Conservation (phyloP, 2,888 invertebrate species). For the Drosophila affinis region DNA sequence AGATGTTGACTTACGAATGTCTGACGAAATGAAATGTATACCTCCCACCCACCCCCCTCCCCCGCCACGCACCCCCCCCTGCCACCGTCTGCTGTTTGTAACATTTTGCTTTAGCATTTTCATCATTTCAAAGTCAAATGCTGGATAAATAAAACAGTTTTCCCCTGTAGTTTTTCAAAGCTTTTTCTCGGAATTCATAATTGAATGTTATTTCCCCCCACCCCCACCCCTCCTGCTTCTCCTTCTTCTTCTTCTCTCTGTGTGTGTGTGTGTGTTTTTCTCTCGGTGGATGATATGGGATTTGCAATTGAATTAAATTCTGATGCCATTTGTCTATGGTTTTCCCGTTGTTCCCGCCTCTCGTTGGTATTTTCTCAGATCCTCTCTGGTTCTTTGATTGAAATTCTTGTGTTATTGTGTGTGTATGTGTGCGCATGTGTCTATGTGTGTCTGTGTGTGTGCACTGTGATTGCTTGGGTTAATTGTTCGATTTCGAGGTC, state of each 20-base stretch:
- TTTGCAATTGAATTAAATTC: slow-evolving; percentile 49
- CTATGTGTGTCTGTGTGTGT: no score
- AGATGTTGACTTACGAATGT: slow-evolving; percentile 44
- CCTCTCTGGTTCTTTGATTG: slow-evolving; percentile 1
- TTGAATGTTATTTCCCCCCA: slow-evolving; percentile 39
- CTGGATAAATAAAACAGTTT: slow-evolving; percentile 48
- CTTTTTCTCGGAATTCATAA: slow-evolving; percentile 43
- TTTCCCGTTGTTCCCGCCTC: slow-evolving; percentile 18
- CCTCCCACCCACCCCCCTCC: neutral
- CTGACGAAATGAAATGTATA: slow-evolving; percentile 35
- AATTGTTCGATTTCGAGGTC: slow-evolving; percentile 1
- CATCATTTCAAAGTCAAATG: slow-evolving; percentile 51
- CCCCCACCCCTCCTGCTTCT: no score
- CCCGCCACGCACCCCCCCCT: no score
- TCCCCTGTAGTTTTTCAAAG: slow-evolving; percentile 36
- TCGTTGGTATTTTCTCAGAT: slow-evolving; percentile 7
- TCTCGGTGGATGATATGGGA: slow-evolving; percentile 32
- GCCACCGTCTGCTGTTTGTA: slow-evolving; percentile 3
- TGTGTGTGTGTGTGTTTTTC: slow-evolving; percentile 2
- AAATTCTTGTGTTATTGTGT: neutral
- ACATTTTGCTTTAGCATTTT: slow-evolving; percentile 39
- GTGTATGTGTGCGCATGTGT: no score
- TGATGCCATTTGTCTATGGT: slow-evolving; percentile 43
- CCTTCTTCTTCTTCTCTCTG: neutral
- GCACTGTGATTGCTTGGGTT: neutral